Conservation (phyloP, 92 coral and sea anemone genomes). For the Zoanthus gigantus region DNA sequence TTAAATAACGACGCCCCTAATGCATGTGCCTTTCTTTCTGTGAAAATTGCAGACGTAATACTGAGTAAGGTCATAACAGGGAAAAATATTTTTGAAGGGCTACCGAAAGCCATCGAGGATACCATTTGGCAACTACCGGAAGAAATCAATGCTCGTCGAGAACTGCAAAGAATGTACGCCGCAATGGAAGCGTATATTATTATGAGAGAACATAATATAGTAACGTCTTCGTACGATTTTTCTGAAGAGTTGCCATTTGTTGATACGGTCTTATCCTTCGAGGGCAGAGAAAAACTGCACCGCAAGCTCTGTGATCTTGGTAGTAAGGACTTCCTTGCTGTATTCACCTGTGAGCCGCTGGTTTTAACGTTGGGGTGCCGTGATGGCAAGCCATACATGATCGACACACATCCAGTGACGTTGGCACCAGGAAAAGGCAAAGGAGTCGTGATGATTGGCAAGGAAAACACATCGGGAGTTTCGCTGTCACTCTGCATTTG, state of each 20-base stretch:
- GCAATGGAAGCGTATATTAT: slow-evolving; percentile 60
- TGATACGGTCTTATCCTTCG: slow-evolving; percentile 42
- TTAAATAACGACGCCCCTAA: slow-evolving; percentile 48
- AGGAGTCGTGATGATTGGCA: slow-evolving; percentile 39
- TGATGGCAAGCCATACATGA: slow-evolving; percentile 10
- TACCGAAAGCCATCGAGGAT: slow-evolving; percentile 17
- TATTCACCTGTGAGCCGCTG: slow-evolving; percentile 31
- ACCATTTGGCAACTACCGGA: slow-evolving; percentile 45
- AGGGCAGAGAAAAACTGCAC: slow-evolving; percentile 54
- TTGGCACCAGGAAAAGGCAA: slow-evolving; percentile 35
- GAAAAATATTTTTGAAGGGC: slow-evolving; percentile 12
- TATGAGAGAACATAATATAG: slow-evolving; percentile 8
- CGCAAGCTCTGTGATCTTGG: slow-evolving; percentile 43
- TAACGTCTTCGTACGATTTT: slow-evolving; percentile 6
- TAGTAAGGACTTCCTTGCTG: neutral
- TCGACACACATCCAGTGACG: slow-evolving; percentile 28
- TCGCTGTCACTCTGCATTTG: slow-evolving; percentile 54
- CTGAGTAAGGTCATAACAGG: slow-evolving; percentile 19
- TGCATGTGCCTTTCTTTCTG: slow-evolving; percentile 49
- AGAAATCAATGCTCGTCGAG: slow-evolving; percentile 47
- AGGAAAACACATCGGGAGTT: slow-evolving; percentile 28
- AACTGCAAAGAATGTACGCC: slow-evolving; percentile 44
- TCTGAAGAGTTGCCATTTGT: no score
- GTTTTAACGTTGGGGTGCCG: slow-evolving; percentile 19
- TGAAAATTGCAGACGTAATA: slow-evolving; percentile 44